Conservation (phyloP, 2,113 vertebrate genomes). For the Gnathochromis pfefferi region DNA sequence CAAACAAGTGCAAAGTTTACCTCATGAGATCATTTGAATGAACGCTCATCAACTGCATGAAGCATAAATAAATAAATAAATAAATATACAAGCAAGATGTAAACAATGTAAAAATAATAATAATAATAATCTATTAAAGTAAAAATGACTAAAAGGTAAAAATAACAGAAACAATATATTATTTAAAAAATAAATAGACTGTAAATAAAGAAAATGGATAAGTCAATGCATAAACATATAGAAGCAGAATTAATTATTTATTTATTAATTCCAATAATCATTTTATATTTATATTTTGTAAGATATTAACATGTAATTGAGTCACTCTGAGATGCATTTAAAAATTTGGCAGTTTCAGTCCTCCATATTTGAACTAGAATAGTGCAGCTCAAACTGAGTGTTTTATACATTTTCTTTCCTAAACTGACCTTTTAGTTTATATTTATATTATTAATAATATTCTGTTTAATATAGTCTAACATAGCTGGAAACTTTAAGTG, state of each 20-base stretch:
- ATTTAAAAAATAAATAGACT: accelerated
- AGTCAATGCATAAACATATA: not conserved
- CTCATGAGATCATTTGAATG: accelerated
- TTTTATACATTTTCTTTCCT: not conserved
- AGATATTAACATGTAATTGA: not conserved
- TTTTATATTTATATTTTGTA: not conserved
- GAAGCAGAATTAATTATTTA: not conserved
- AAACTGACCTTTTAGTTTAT: not conserved
- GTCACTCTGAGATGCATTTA: not conserved
- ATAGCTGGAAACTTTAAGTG: not conserved
- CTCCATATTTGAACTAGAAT: accelerated
- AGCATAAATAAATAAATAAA: not conserved
- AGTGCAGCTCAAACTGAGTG: not conserved
- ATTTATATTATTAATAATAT: not conserved
- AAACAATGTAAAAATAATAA: not conserved
- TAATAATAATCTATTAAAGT: not conserved
- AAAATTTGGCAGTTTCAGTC: not conserved
- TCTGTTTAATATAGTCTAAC: not conserved
- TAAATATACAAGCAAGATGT: accelerated
- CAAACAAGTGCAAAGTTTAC: not conserved
- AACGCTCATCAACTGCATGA: not conserved
- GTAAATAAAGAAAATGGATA: not conserved
- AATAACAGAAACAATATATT: not conserved
- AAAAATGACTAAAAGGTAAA: not conserved
- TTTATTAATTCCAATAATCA: accelerated